Evolutionary conservation across 2,113 vertebrate genomes (phyloP).

Genomic region (Anoplopoma fimbria): DNA sequence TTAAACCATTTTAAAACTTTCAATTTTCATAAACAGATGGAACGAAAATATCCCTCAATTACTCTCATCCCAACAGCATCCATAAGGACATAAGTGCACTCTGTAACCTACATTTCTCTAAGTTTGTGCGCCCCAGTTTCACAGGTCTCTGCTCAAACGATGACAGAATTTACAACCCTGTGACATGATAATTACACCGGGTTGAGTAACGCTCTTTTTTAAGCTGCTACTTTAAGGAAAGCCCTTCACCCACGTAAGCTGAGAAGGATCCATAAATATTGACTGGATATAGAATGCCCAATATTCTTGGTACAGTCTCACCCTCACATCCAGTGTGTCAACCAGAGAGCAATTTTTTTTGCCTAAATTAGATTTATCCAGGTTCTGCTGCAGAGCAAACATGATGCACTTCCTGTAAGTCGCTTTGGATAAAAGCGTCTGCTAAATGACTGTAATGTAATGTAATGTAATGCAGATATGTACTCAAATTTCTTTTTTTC

Average conservation of each 20-base stretch:
- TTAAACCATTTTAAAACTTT: conserved; percentile 18
- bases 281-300: conserved; percentile 67
- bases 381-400: neutral
- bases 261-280: conserved; percentile 74
- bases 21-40: conserved; percentile 8
- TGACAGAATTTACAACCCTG: conserved; percentile 68
- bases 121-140: conserved; percentile 22
- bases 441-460: too few species aligned
- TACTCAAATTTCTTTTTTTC: neutral
- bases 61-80: neutral
- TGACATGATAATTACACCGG: conserved; percentile 67
- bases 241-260: conserved; percentile 64
- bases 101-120: neutral
- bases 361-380: neutral
- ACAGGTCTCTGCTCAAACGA: conserved; percentile 55
- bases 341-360: conserved; percentile 2
- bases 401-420: too few species aligned
- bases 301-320: conserved; percentile 39
- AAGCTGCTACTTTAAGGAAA: conserved; percentile 71
- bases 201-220: conserved; percentile 66
- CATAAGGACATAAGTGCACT: neutral
- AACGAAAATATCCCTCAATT: neutral
- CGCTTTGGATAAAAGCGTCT: too few species aligned
- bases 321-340: neutral
- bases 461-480: too few species aligned